These are phyloP conservation scores for Calephelis nemesis DNA, from an alignment of 1,140 invertebrate species.

Conservation along the genomic window DNA sequence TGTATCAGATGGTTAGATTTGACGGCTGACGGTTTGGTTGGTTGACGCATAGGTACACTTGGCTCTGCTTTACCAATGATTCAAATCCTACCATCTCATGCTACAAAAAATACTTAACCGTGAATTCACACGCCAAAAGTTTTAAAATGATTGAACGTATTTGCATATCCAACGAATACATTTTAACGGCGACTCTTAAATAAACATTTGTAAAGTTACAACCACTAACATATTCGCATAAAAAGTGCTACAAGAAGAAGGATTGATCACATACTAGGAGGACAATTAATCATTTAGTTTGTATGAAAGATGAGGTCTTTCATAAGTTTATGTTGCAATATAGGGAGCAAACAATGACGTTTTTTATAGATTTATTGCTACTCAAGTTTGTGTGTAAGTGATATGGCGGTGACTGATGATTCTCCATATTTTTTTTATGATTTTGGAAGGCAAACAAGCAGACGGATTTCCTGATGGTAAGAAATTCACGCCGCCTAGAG, in stretches of 20 bases:
- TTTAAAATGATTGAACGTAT: conserved; percentile 28
- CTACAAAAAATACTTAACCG: not conserved
- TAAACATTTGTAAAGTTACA: conserved; percentile 22
- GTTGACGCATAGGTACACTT: too few relatives aligned
- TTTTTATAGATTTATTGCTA: not conserved
- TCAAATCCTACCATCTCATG: too few relatives aligned
- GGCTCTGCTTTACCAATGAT: too few relatives aligned
- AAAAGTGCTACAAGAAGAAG: conserved; percentile 39
- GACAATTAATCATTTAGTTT: conserved; percentile 66
- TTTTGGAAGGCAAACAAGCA: too few relatives aligned
- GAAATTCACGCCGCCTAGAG: too few relatives aligned
- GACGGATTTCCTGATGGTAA: too few relatives aligned
- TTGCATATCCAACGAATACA: conserved; percentile 66
- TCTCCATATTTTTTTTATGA: too few relatives aligned
- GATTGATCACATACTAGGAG: conserved; percentile 56
- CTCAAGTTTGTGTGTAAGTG: too few relatives aligned
- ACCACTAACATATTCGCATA: conserved; percentile 10
- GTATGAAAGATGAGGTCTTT: conserved; percentile 23
- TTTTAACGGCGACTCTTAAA: conserved; percentile 59
- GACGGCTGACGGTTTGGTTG: too few relatives aligned
- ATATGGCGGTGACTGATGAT: too few relatives aligned
- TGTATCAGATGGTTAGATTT: too few relatives aligned
- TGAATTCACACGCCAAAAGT: conserved; percentile 52
- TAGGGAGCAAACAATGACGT: conserved; percentile 17
- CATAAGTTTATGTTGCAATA: not conserved